Evolutionary conservation across 1,140 invertebrate genomes (phyloP).

Genomic region (Wasmannia auropunctata): DNA sequence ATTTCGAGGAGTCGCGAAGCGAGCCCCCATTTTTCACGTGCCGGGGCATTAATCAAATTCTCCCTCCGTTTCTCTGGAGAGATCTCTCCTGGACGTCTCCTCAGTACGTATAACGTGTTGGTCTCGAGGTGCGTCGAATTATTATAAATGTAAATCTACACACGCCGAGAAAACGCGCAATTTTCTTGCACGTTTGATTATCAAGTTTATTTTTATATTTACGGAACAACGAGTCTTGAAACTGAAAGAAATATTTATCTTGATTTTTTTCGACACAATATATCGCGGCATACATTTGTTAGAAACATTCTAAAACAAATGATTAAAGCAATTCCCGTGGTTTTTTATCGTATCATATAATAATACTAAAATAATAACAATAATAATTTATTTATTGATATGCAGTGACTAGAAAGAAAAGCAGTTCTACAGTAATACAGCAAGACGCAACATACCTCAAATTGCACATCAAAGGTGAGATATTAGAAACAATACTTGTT

Average conservation of each 20-base stretch:
- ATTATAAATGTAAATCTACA: conserved; percentile 29
- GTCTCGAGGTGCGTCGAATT: conserved; percentile 18
- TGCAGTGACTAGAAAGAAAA: no score
- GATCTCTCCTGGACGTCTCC: conserved; percentile 20
- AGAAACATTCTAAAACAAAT: not conserved
- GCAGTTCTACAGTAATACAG: no score
- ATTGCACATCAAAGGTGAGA: no score
- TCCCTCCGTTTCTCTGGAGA: not conserved
- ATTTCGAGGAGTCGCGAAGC: conserved; percentile 52
- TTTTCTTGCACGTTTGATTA: not conserved
- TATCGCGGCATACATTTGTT: not conserved
- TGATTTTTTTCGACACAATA: conserved; percentile 3
- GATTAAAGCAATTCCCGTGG: not conserved
- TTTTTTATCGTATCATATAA: conserved; percentile 1
- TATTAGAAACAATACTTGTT: no score
- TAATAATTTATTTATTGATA: no score
- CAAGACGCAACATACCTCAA: no score
- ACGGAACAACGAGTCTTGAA: conserved; percentile 32
- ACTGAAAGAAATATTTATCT: not conserved
- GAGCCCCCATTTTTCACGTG: conserved; percentile 65
- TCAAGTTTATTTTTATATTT: not conserved
- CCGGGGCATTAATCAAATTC: conserved; percentile 69
- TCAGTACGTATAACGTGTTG: conserved; percentile 36
- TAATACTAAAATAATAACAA: no score
- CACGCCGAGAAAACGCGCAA: not conserved